These are phyloP conservation scores for Amblyjoppa proteus DNA, from an alignment of 2,888 invertebrate species.

Conservation along the genomic window DNA sequence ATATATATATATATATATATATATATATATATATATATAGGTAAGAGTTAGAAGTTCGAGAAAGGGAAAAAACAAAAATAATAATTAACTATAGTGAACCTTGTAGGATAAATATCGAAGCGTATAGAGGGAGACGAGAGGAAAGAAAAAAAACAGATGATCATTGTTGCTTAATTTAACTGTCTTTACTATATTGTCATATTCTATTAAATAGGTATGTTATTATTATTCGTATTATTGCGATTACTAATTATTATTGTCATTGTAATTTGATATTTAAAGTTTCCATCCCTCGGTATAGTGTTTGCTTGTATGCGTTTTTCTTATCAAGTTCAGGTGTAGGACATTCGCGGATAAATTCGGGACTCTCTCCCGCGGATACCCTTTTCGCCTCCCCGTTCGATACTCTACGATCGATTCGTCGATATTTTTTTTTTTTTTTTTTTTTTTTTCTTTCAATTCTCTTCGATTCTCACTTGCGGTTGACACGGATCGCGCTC, in stretches of 20 bases:
- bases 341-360: constrained; percentile 10
- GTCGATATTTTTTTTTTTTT: not conserved
- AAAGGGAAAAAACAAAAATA: constrained; percentile 65
- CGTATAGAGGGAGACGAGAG: constrained; percentile 39
- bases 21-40: constrained; percentile 5
- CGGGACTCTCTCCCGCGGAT: not conserved
- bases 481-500: not conserved
- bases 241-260: constrained; percentile 73
- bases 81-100: constrained; percentile 67
- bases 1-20: constrained; percentile 67
- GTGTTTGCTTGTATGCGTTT: constrained; percentile 54
- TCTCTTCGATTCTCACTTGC: constrained; percentile 1
- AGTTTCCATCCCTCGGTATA: constrained; percentile 23
- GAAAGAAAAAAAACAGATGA: constrained; percentile 70
- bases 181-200: constrained; percentile 84
- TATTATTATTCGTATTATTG: constrained; percentile 76
- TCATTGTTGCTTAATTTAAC: constrained; percentile 85
- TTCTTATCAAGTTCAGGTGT: constrained; percentile 21
- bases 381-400: constrained; percentile 17
- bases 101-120: constrained; percentile 43
- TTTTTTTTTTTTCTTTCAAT: constrained; percentile 3
- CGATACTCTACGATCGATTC: constrained; percentile 15
- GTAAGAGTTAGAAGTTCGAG: constrained; percentile 42
- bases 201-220: constrained; percentile 84
- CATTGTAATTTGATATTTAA: constrained; percentile 65